Base-by-base conservation (phyloP, 92 coral and sea anemone species). In the Bergia sp. region DNA sequence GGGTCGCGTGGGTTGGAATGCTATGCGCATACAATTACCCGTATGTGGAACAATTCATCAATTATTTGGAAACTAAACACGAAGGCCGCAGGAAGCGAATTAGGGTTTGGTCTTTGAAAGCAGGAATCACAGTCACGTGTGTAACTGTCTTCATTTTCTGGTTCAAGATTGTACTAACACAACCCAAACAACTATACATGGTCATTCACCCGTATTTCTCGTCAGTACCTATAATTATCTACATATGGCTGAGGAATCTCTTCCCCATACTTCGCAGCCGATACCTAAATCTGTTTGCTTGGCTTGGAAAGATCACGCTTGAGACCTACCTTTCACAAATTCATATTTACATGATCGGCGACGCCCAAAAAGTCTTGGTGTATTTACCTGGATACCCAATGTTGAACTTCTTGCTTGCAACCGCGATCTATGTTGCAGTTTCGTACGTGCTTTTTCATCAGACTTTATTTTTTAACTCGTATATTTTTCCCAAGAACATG, bases 281-380 rank as follows among this genome's bases (percentile, higher is more conserved):
- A 57, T 94, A 97, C 72, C 86, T 97, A 16, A 96, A 96, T 74
- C 94, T 97, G 79, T 97, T 97, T 77, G 93, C 95, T 65, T 97
- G 98, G 98, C 96, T 97, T 55, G 99, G 99, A 7, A 97, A 97
- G 86, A 85, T 97, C 29, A 97, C 99, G 0, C 82, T 97, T 15
- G 99, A 97, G 88, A 95, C 99, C 3, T 97, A 97, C 53, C 92
- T 97, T 9, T 96, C 99, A 37, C 99, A 97, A 77, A 97, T 97
- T 80, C 98, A 97, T 77, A 97, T 97, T 79, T 97, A 97, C 85
- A 97, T 97, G 99, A 97, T 97, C 67, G 99, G 94, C 11, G 92
- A 96, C 58, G 99, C 99, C n/a, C 89, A 91, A 81, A 91, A 89
- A 67, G 65, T 90, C 21, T 64, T 97, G 82, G 88, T 93, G 7